Percentiles rank a stretch among this genome's conserved stretches.
Conservation (phyloP, 2,888 invertebrate species). For the Sesamia inferens region DNA sequence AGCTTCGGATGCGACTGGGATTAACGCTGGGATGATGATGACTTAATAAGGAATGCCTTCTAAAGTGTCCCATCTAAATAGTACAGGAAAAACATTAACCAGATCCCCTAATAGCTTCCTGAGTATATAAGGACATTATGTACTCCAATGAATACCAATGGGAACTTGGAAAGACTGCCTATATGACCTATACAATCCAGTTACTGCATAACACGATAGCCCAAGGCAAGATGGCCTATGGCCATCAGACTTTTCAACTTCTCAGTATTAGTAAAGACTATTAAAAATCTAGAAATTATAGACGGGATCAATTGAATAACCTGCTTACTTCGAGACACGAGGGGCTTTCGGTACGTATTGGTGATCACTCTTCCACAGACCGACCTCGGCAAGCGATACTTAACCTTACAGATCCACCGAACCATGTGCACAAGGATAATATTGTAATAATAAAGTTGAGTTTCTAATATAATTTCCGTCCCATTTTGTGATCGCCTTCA, state of each 20-base stretch:
- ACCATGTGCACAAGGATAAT: constrained; percentile 18
- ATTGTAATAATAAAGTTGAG: constrained; percentile 10
- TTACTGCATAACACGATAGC: too few species aligned
- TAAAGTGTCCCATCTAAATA: too few species aligned
- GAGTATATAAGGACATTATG: too few species aligned
- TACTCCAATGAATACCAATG: neutral
- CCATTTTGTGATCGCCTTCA: constrained; percentile 75
- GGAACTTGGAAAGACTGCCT: too few species aligned
- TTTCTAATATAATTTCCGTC: constrained; percentile 64
- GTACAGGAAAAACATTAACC: too few species aligned
- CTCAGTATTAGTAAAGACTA: neutral
- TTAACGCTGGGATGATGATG: too few species aligned
- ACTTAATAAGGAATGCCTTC: too few species aligned
- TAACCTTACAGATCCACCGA: neutral
- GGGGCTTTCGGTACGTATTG: neutral
- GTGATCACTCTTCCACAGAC: neutral
- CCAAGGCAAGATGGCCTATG: too few species aligned
- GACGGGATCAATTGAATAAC: neutral
- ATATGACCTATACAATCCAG: too few species aligned
- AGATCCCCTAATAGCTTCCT: too few species aligned
- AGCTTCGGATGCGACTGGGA: too few species aligned
- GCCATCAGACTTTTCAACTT: neutral
- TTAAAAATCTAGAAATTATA: neutral
- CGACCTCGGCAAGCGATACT: neutral
- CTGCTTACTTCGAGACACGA: neutral